Base-by-base conservation (phyloP, 2,888 invertebrate genomes). In the Lithophane ornitopus region DNA sequence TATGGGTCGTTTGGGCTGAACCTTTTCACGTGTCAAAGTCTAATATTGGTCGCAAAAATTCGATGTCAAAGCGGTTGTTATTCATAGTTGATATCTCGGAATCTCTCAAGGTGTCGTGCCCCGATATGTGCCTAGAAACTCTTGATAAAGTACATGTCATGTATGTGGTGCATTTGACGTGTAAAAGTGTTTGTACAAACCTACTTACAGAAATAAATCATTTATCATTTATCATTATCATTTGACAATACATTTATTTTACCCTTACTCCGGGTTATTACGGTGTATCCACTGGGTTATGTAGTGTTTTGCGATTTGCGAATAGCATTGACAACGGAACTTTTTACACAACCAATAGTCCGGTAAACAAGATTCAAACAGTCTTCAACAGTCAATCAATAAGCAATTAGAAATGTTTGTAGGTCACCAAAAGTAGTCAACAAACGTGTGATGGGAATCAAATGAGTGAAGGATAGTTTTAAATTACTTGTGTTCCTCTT, bases 401-500 rank as follows among this genome's bases (percentile, higher is more conserved):
- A 70, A 70, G 11, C 62, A 62, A 78, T 78, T 70, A 54, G 6
- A 28, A 65, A 54, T 66, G 34, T 61, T 49, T 1, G 52, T 66
- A 44, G 34, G 34, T 34, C 34, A 65, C 52, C 70, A 65, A 69
- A 52, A 70, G 77, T 65, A 76, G 59, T 77, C 26, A 28, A 41
- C 63, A 39, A 52, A 22, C 16, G 63, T 39, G 63, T 52, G 54
- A 41, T 28, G 76, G 34, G 61, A n/a, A 39, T 19, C 52, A 56
- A 52, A 39, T 22, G 34, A 68, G 44, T 34, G 70, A 54, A 52
- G 70, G 44, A 61, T 61, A 70, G 71, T 71, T 78, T 70, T 67
- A 78, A 78, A 78, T 78, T 78, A 71, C 78, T 78, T 78, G 71
- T 56, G 41, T 71, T 56, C 44, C 54, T 54, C 54, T 46, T 26